Conservation (phyloP, 2,888 invertebrate species). For the Plebejus anna region DNA sequence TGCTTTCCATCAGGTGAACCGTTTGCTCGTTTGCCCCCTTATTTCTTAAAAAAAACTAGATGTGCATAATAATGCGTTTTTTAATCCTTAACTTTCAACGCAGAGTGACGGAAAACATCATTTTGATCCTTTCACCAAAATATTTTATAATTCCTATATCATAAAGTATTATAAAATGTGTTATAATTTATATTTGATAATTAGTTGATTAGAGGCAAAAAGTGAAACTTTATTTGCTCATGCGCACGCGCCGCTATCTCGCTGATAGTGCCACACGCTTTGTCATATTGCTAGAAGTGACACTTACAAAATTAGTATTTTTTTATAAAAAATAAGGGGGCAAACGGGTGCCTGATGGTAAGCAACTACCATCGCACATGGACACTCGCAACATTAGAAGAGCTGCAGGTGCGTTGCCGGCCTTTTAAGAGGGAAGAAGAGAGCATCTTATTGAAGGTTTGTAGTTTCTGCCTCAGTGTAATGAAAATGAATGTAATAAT, state of each 20-base stretch:
- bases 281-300: conserved; percentile 19
- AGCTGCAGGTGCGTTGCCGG: too few relatives aligned
- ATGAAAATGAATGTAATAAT: too few relatives aligned
- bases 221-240: conserved; percentile 23
- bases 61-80: too few relatives aligned
- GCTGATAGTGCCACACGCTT: conserved; percentile 8
- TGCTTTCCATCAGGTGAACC: too few relatives aligned
- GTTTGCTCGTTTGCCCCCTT: too few relatives aligned
- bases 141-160: neutral
- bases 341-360: too few relatives aligned
- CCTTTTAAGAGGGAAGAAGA: too few relatives aligned
- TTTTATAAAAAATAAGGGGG: neutral
- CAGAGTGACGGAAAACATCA: neutral
- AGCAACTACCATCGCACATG: too few relatives aligned
- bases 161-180: conserved; percentile 5
- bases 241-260: conserved; percentile 27
- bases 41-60: too few relatives aligned
- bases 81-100: too few relatives aligned
- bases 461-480: neutral
- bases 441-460: too few relatives aligned
- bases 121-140: neutral
- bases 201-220: conserved; percentile 22
- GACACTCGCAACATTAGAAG: too few relatives aligned
- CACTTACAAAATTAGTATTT: neutral
- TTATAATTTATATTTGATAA: conserved; percentile 10